phyloP scores from a whole-genome alignment of 2,888 invertebrate species.

The Mellilla xanthometata region DNA sequence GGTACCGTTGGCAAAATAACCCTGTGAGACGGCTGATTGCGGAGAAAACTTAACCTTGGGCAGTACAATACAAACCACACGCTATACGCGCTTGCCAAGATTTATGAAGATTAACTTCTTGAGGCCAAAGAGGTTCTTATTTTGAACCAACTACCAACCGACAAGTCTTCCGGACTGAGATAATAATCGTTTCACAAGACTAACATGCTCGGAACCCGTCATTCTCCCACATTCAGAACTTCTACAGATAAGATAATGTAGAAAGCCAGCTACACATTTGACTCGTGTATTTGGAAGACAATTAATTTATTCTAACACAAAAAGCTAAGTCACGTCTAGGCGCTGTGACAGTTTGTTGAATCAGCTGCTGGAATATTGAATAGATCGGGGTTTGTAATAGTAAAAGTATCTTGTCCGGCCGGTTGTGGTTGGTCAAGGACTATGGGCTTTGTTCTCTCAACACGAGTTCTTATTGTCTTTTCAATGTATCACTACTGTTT shows the following conservation, averaged over 20 bases:
- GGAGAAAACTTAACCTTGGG: conserved; percentile 20
- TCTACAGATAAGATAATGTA: no score
- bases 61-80: conserved; percentile 6
- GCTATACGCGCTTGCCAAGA: background rate
- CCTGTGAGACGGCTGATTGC: conserved; percentile 32
- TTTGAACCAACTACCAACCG: background rate
- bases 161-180: background rate
- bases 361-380: conserved; percentile 41
- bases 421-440: conserved; percentile 66
- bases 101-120: conserved; percentile 6
- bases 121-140: background rate
- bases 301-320: conserved; percentile 4
- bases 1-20: conserved; percentile 40
- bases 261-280: background rate
- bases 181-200: background rate
- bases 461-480: conserved; percentile 38
- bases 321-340: conserved; percentile 23
- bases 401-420: conserved; percentile 58
- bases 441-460: conserved; percentile 54
- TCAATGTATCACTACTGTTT: conserved; percentile 11
- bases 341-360: conserved; percentile 28
- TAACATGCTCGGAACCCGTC: no score
- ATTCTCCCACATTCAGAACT: no score
- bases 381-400: conserved; percentile 49
- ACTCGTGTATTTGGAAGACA: no score